A percentile compares a stretch with the other conserved stretches of the same genome.
phyloP scores from a whole-genome alignment of 2,113 vertebrate genomes.

The Cebidichthys violaceus region DNA sequence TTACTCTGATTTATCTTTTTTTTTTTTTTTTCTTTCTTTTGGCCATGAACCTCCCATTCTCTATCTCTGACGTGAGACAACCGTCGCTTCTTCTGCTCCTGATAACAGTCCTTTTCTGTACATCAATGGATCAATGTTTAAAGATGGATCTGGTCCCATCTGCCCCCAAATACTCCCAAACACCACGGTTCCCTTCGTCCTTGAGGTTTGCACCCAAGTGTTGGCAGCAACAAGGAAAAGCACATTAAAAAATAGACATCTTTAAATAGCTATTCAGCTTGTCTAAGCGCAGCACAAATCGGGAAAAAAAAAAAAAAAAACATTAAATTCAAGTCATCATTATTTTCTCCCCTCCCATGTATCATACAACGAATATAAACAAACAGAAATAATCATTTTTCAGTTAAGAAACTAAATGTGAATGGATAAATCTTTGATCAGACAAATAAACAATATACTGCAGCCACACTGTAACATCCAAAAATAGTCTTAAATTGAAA shows the following conservation, averaged over 20 bases:
- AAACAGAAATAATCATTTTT: conserved; percentile 79
- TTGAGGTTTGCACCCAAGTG: conserved; percentile 76
- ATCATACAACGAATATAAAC: conserved; percentile 82
- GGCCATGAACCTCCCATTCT: neutral
- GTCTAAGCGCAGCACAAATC: conserved; percentile 91
- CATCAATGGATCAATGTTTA: conserved; percentile 26
- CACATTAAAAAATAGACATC: conserved; percentile 88
- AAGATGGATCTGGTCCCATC: conserved; percentile 64
- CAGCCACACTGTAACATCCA: conserved; percentile 88
- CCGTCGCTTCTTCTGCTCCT: conserved; percentile 6
- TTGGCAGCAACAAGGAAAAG: conserved; percentile 87
- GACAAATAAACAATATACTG: conserved; percentile 87
- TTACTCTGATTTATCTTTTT: neutral
- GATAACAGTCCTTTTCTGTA: conserved; percentile 24
- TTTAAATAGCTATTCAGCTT: conserved; percentile 87
- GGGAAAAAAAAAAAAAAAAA: too few species aligned
- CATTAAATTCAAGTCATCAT: conserved; percentile 90
- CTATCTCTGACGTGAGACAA: neutral
- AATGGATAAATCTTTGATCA: conserved; percentile 88
- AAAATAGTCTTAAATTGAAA: conserved; percentile 87
- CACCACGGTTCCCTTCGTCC: conserved; percentile 62
- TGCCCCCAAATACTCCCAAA: conserved; percentile 61
- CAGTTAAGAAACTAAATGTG: conserved; percentile 88
- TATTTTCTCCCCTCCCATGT: conserved; percentile 81
- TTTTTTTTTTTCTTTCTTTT: conserved; percentile 27